Base-by-base conservation (phyloP, 2,888 invertebrate species). In the Dorcus hopei region DNA sequence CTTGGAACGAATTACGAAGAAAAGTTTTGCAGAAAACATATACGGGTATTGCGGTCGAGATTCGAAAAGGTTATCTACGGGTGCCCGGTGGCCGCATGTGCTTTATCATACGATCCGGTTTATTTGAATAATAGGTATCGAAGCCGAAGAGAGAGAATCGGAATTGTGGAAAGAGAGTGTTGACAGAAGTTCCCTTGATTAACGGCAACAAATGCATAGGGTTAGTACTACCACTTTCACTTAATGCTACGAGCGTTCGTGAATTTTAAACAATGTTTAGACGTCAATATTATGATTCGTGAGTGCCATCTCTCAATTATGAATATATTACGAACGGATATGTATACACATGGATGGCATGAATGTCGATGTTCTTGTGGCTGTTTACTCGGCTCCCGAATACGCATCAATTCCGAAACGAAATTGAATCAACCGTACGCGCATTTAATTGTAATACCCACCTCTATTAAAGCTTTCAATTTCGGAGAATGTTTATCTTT, bases 221-320 rank as follows among this genome's bases (percentile, higher is more conserved):
- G 73, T 73, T 74, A 73, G 72, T 71, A 69, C 74, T 71, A 69
- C 74, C 74, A 77, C 76, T 78, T 77, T 77, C 77, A 70, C 75
- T 76, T 75, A 77, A 76, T 77, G 75, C 74, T 65, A 67, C 66
- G 69, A 66, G 70, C 74, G 74, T 72, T 69, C 70, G 71, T 72
- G 75, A 75, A 75, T 77, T 76, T 77, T 75, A 76, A 77, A 74
- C 75, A 76, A 74, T 74, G 73, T 72, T 72, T 69, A 61, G 62
- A 68, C 73, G 77, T 78, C 77, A 77, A 78, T 78, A 77, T 78
- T 78, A 74, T 78, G 73, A 75, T 75, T 76, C 70, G 70, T 70
- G 73, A 73, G 58, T 58, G 59, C 54, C 69, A 69, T 69, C 67
- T 69, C 66, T 70, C 73, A 73, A 75, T 76, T 75, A 77, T 74